phyloP scores from a whole-genome alignment of 1,140 invertebrate genomes.

The Charaxes varanes region DNA sequence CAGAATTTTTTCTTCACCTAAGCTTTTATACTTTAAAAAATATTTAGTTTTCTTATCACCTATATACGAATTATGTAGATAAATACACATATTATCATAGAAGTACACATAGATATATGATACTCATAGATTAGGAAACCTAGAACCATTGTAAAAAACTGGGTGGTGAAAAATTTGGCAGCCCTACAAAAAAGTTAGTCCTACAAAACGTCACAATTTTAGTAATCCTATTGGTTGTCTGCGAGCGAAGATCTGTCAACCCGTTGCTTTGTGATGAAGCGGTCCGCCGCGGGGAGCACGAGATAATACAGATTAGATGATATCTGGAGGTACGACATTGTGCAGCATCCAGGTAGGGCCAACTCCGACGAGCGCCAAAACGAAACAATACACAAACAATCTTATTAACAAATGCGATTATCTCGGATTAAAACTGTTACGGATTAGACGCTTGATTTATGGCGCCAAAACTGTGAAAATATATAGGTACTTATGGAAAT shows the following conservation, averaged over 20 bases:
- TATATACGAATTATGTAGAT: too few species aligned
- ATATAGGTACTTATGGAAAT: too few species aligned
- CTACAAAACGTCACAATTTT: slow-evolving; percentile 42
- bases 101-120: too few species aligned
- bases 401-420: slow-evolving; percentile 64
- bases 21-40: too few species aligned
- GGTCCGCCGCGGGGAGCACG: slow-evolving; percentile 52
- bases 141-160: too few species aligned
- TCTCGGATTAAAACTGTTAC: slow-evolving; percentile 19
- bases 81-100: background rate
- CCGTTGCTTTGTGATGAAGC: slow-evolving; percentile 67
- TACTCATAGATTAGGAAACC: too few species aligned
- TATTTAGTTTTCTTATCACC: too few species aligned
- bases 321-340: slow-evolving; percentile 62
- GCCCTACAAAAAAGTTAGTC: slow-evolving; percentile 11
- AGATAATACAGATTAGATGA: slow-evolving; percentile 70
- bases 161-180: too few species aligned
- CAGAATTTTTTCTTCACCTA: too few species aligned
- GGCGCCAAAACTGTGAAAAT: too few species aligned
- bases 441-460: slow-evolving; percentile 11
- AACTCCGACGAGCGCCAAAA: slow-evolving; percentile 22
- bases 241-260: slow-evolving; percentile 66
- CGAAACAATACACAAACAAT: slow-evolving; percentile 63
- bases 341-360: slow-evolving; percentile 56
- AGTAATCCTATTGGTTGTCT: slow-evolving; percentile 58